A percentile compares a stretch with the other conserved stretches of the same genome.
Evolutionary conservation across 1,140 invertebrate genomes (phyloP).

Genomic region (Procambarus clarkii): DNA sequence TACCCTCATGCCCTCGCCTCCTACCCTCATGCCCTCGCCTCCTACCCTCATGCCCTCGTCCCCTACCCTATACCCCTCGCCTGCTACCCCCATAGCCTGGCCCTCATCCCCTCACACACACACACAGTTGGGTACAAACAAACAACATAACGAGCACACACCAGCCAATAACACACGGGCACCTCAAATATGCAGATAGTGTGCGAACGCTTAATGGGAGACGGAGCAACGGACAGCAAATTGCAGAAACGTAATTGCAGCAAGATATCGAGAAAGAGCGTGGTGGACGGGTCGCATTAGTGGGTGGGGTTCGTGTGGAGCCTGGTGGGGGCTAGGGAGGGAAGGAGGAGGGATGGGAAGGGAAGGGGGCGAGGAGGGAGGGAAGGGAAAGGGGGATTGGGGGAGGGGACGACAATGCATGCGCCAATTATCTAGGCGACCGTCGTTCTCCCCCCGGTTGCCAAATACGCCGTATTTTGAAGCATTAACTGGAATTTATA

Average conservation of each 20-base stretch:
- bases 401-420: background rate
- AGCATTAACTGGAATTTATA: background rate
- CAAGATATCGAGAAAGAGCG: background rate
- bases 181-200: background rate
- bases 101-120: too few relatives aligned
- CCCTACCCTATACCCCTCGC: too few relatives aligned
- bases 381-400: background rate
- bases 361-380: background rate
- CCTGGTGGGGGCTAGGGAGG: background rate
- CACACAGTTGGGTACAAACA: too few relatives aligned
- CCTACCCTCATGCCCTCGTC: too few relatives aligned
- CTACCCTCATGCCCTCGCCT: too few relatives aligned
- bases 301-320: background rate
- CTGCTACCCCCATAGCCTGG: too few relatives aligned
- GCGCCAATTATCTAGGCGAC: slow-evolving; percentile 2
- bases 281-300: background rate
- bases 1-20: too few relatives aligned
- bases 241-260: background rate
- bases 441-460: background rate
- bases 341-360: background rate
- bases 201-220: background rate
- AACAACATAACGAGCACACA: too few relatives aligned
- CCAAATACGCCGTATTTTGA: background rate
- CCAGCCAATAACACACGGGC: background rate
- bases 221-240: background rate